Conservation (phyloP, 1,140 invertebrate species). For the Pachypsylla venusta region DNA sequence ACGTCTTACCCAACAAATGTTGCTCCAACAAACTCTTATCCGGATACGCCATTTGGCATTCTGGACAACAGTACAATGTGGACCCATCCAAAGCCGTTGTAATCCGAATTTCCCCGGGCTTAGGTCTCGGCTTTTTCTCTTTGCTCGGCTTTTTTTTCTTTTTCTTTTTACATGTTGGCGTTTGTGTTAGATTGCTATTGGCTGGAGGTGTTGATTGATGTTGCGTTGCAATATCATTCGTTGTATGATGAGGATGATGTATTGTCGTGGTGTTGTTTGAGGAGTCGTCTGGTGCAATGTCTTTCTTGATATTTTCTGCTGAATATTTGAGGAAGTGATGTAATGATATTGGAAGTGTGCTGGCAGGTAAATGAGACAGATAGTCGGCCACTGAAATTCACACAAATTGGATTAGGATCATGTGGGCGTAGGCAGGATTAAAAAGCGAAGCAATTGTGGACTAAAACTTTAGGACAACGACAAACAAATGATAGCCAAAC, state of each 20-base stretch:
- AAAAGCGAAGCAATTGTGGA: no score
- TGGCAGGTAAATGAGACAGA: conserved; percentile 56
- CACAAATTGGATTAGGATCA: no score
- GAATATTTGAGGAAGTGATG: conserved; percentile 76
- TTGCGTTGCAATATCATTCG: conserved; percentile 14
- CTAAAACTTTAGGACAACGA: no score
- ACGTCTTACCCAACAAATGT: conserved; percentile 46
- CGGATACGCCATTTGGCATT: conserved; percentile 72
- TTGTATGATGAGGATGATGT: conserved; percentile 19
- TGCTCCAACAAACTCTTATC: conserved; percentile 66
- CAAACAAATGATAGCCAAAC: no score
- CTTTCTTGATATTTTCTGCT: conserved; percentile 56
- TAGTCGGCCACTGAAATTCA: conserved; percentile 63
- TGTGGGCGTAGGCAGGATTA: no score
- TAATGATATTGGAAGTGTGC: conserved; percentile 56
- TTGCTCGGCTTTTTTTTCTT: conserved; percentile 66
- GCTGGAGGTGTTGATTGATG: conserved; percentile 24
- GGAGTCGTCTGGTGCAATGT: conserved; percentile 28
- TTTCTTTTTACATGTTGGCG: conserved; percentile 50
- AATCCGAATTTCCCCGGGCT: conserved; percentile 64
- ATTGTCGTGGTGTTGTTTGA: conserved; percentile 24
- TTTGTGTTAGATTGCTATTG: conserved; percentile 25
- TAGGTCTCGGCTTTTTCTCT: conserved; percentile 61
- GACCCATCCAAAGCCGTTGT: conserved; percentile 69
- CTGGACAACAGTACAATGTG: conserved; percentile 67